Base-by-base conservation (phyloP, 2,113 vertebrate genomes). In the Cinclus cinclus region DNA sequence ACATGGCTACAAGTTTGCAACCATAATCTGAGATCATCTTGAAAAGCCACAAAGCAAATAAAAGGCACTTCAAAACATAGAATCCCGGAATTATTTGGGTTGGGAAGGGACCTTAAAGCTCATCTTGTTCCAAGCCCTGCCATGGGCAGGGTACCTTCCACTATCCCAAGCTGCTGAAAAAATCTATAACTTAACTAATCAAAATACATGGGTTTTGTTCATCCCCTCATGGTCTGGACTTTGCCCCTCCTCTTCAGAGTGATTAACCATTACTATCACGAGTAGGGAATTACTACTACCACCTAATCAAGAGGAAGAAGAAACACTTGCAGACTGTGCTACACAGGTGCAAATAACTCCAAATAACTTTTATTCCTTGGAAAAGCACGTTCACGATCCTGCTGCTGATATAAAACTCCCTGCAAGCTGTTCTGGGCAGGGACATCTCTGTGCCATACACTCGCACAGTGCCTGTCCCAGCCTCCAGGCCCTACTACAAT, bases 21-120 rank as follows among this genome's bases (percentile, higher is more conserved):
- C 33, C 35, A 2, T 0, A 0, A 30, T 1, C 60, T 6, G 12
- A 55, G 23, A 25, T 42, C 39, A 13, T 10, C 50, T 63, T 9
- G 6, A 12, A 47, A 85, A 68, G 33, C 4, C 33, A 60, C 27
- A 47, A 68, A 27, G 44, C 35, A 82, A 71, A 50, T 17, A 50
- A 63, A 75, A 79, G 27, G 31, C 39, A 33, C 17, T 63, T 44
- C 24, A 24, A 84, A 41, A 11, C 9, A 11, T 5, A 49, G 31
- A 63, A 49, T 44, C 8, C 42, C 64, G 50, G 18, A 70, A 16
- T 24, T 15, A 13, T 21, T 20, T 70, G 49, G 7, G 18, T 44
- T 49, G 49, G 42, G 41, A 42, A 69, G 12, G 25, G 10, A 35
- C 18, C 4, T 56, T 20, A 70, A 77, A 42, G 22, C 15, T 69